Percentiles rank a stretch among this genome's conserved stretches.
These are phyloP conservation scores for Otocyon megalotis DNA, from an alignment of 2,113 vertebrate species.

Conservation along the genomic window DNA sequence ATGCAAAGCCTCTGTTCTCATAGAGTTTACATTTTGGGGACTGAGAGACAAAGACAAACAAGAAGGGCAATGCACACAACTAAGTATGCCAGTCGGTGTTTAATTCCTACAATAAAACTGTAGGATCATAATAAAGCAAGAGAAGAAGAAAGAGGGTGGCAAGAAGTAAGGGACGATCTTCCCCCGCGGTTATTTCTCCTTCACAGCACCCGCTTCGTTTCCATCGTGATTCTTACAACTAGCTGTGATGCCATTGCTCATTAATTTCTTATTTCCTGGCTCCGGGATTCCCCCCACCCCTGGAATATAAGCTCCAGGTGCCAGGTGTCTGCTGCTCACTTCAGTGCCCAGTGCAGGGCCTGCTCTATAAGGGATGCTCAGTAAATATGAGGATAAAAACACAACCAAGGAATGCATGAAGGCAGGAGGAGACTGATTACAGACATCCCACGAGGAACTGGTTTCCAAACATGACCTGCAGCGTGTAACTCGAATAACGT, in stretches of 20 bases:
- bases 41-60: neutral
- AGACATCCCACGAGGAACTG: neutral
- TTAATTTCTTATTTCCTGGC: neutral
- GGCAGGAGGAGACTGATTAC: neutral
- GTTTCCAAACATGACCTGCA: neutral
- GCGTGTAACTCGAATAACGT: neutral
- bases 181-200: neutral
- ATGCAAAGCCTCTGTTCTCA: neutral
- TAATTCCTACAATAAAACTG: neutral
- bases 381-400: neutral
- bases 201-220: neutral
- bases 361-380: neutral
- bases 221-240: neutral
- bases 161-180: neutral
- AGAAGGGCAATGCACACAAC: neutral
- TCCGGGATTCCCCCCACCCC: neutral
- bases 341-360: neutral
- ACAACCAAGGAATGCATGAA: neutral
- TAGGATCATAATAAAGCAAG: neutral
- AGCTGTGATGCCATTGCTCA: neutral
- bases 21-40: neutral
- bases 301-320: neutral
- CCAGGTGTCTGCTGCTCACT: neutral
- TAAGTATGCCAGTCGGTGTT: neutral
- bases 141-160: neutral